phyloP scores from a whole-genome alignment of 1,140 invertebrate species.

The Carposina sasakii region DNA sequence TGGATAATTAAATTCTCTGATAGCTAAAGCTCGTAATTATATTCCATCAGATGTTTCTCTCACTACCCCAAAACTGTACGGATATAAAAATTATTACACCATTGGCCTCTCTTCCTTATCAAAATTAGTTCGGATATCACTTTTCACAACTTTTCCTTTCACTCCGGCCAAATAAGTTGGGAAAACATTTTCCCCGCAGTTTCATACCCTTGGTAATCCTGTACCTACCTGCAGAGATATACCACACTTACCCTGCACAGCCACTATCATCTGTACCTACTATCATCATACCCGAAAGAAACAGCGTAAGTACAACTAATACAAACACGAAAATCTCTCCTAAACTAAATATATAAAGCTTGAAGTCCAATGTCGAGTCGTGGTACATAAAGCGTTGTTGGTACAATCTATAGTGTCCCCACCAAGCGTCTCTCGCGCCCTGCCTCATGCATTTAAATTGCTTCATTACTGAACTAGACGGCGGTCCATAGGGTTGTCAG shows the following conservation, averaged over 20 bases:
- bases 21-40: no score
- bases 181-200: conserved; percentile 65
- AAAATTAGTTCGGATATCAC: conserved; percentile 56
- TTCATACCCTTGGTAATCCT: conserved; percentile 62
- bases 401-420: conserved; percentile 39
- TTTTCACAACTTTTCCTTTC: conserved; percentile 67
- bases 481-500: conserved; percentile 55
- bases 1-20: no score
- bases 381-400: no score
- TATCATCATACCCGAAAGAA: conserved; percentile 16
- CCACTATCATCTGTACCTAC: conserved; percentile 70
- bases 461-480: conserved; percentile 72
- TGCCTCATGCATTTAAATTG: conserved; percentile 75
- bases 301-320: conserved; percentile 10
- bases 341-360: no score
- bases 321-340: conserved; percentile 15
- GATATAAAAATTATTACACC: no score
- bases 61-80: no score
- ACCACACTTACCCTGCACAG: conserved; percentile 60
- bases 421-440: conserved; percentile 62
- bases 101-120: no score
- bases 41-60: no score
- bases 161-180: conserved; percentile 61
- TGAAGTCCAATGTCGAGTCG: no score
- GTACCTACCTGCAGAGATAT: conserved; percentile 68